Conservation (phyloP, 2,888 invertebrate species). For the Microchrysa polita region DNA sequence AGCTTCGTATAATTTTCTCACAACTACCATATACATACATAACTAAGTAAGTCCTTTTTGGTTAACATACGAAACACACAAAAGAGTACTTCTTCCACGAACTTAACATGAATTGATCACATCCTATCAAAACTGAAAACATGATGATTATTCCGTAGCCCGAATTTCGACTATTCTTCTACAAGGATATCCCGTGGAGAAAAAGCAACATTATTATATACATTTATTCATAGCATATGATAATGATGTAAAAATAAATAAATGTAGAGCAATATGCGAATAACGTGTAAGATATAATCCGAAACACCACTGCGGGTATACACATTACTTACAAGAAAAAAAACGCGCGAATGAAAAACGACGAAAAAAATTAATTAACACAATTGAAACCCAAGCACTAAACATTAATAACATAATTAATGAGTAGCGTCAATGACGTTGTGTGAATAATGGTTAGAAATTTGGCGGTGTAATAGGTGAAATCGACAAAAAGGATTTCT, state of each 20-base stretch:
- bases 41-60: too few species aligned
- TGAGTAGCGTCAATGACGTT: conserved; percentile 6
- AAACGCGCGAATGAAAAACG: not conserved
- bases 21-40: too few species aligned
- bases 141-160: not conserved
- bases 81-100: too few species aligned
- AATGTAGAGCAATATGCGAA: not conserved
- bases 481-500: conserved; percentile 21
- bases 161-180: not conserved
- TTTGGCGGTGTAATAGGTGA: not conserved
- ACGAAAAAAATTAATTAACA: conserved; percentile 36
- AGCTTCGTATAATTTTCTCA: too few species aligned
- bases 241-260: not conserved
- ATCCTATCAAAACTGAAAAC: not conserved
- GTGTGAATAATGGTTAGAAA: conserved; percentile 1
- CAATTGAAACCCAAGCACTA: conserved; percentile 31
- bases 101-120: not conserved
- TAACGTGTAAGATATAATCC: conserved; percentile 18
- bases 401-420: conserved; percentile 44
- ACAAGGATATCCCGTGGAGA: too few species aligned
- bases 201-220: too few species aligned
- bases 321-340: not conserved
- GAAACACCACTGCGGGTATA: conserved; percentile 16
- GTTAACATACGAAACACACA: too few species aligned
- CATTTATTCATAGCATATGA: not conserved